Evolutionary conservation across 2,113 vertebrate species (phyloP), one percentile per base, ranked within the genome.

Genomic region (Phocoena phocoena): DNA sequence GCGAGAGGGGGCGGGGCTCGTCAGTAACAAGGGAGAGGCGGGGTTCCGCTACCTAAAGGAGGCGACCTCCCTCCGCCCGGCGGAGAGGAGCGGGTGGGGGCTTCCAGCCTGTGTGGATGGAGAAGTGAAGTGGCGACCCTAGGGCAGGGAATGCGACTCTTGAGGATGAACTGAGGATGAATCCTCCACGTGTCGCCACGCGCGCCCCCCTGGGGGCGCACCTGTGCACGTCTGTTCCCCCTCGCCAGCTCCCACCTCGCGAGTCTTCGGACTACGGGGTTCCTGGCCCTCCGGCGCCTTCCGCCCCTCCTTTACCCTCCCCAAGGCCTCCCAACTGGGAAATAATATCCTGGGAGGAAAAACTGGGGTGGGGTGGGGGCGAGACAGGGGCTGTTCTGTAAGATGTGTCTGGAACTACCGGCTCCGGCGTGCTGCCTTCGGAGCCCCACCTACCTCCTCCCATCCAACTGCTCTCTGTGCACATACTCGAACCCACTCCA

Each of bases 1-100:
- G 55, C 8, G 50, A 71, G 74, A 71, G 83, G 92, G 95, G 98
- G 96, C 86, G 96, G 94, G 92, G 95, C 92, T 50, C 81, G 9
- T 50, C 83, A 1, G 82, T 44, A 94, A 96, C 97, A 95, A 95
- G 94, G 89, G 77, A 76, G 96, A 90, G 97, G 97, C 86, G 96
- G 97, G 93, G 97, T 86, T 93, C 74, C 38, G 71, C 81, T 90
- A 55, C 18, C 91, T 81, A 33, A n/a, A 53, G 1, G 55, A 90
- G 89, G n/a, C n/a, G 11, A 5, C 65, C 60, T 60, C 26, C 31
- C 13, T 11, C 14, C 0, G 41, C 28, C 14, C 4, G 9, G 41
- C 26, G 1, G 87, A 14, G 58, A 33, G 18, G 33, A 2, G 13
- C 1, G 11, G 73, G 6, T 5, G 44, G 20, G 3, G 21, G 28